Conservation (phyloP, 1,140 invertebrate species). For the Cotesia typhae region DNA sequence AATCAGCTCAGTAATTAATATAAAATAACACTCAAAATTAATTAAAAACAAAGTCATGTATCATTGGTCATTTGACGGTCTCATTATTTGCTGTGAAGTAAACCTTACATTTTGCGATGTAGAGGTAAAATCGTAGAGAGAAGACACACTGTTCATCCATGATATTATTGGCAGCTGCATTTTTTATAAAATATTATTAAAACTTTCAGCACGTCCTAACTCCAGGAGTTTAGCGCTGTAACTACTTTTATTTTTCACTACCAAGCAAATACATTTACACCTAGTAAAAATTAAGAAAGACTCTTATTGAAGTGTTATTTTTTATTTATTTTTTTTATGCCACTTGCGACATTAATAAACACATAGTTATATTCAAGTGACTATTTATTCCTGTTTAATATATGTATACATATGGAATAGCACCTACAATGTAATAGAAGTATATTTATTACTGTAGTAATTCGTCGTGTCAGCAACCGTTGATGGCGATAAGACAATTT, state of each 20-base stretch:
- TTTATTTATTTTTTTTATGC: background rate
- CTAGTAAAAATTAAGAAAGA: conserved; percentile 10
- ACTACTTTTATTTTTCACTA: background rate
- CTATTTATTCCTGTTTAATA: too few species aligned
- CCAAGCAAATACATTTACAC: background rate
- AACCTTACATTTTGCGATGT: conserved; percentile 37
- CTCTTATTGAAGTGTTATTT: background rate
- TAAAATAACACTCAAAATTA: background rate
- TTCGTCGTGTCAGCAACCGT: too few species aligned
- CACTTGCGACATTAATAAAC: conserved; percentile 3
- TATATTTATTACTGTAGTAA: too few species aligned
- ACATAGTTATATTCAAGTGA: background rate
- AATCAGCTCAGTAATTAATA: background rate
- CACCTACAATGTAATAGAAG: too few species aligned
- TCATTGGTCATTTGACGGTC: background rate
- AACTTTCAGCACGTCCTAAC: background rate
- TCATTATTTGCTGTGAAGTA: background rate
- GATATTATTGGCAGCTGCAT: conserved; percentile 44
- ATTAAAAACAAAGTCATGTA: background rate
- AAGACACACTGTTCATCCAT: conserved; percentile 42
- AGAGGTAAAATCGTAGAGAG: conserved; percentile 35
- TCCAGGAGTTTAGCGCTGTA: background rate
- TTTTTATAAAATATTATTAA: conserved; percentile 2
- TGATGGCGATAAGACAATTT: too few species aligned
- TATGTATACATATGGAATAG: too few species aligned